Percentiles rank a stretch among this genome's conserved stretches.
Conservation (phyloP, 2,888 invertebrate genomes). For the Dysmachus trigonus region DNA sequence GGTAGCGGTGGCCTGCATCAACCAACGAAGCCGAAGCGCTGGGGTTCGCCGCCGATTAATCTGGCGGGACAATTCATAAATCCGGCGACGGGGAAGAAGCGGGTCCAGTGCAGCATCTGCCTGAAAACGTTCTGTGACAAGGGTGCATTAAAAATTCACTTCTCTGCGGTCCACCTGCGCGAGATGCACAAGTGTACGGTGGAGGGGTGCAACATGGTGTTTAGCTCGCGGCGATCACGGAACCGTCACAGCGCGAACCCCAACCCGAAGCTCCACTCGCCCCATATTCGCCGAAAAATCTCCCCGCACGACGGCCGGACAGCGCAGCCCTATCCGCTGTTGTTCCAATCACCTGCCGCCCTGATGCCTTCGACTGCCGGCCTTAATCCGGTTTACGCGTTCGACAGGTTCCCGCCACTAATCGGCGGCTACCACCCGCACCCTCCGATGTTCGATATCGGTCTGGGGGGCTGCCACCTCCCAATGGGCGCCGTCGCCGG, state of each 20-base stretch:
- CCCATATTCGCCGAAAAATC: constrained; percentile 91
- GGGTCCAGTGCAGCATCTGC: constrained; percentile 97
- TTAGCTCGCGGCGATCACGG: constrained; percentile 92
- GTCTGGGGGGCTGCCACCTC: constrained; percentile 29
- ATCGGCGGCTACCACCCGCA: constrained; percentile 54
- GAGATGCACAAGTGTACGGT: constrained; percentile 99
- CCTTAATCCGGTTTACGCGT: constrained; percentile 75
- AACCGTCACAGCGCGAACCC: constrained; percentile 97
- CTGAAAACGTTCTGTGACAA: constrained; percentile 99
- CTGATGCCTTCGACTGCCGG: constrained; percentile 60
- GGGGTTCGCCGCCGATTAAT: constrained; percentile 78
- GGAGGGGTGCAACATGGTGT: constrained; percentile 98
- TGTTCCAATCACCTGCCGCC: constrained; percentile 71
- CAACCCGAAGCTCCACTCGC: constrained; percentile 95
- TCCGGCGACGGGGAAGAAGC: constrained; percentile 91
- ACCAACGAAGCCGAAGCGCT: constrained; percentile 65
- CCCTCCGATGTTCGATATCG: constrained; percentile 53
- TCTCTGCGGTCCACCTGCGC: constrained; percentile 95
- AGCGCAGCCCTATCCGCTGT: constrained; percentile 75
- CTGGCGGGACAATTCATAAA: constrained; percentile 88
- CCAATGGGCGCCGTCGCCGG: not conserved
- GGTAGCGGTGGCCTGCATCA: constrained; percentile 49
- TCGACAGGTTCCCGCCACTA: constrained; percentile 77
- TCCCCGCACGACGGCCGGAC: constrained; percentile 93
- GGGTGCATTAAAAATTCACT: constrained; percentile 97